A percentile compares a stretch with the other conserved stretches of the same genome.
Conservation (phyloP, 1,140 invertebrate genomes). For the Caenorhabditis remanei region DNA sequence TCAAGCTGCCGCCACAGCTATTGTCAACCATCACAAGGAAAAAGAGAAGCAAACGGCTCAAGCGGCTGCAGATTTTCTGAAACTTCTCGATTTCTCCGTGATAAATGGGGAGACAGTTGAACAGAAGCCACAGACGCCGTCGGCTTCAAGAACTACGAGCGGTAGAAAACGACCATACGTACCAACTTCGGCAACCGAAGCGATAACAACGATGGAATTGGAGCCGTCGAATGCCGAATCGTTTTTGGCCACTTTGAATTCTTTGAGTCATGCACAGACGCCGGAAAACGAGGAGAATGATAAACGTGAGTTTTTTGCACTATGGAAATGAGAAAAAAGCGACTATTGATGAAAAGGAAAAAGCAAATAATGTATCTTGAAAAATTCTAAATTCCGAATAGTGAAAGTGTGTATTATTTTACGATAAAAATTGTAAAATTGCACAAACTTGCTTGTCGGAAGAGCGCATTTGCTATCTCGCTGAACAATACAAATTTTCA, state of each 20-base stretch:
- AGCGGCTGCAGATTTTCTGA: slow-evolving; percentile 2
- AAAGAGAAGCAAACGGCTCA: slow-evolving; percentile 33
- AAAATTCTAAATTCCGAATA: too few relatives aligned
- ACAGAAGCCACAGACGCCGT: slow-evolving; percentile 32
- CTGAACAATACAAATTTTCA: too few relatives aligned
- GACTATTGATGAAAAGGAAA: neutral
- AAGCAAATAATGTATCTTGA: neutral
- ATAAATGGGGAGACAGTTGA: neutral
- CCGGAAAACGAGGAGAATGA: slow-evolving; percentile 48
- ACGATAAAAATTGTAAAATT: neutral
- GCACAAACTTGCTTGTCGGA: too few relatives aligned
- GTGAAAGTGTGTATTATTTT: too few relatives aligned
- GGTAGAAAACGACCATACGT: slow-evolving; percentile 41
- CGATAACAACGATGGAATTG: slow-evolving; percentile 38
- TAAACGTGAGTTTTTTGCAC: neutral
- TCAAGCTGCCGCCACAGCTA: slow-evolving; percentile 34
- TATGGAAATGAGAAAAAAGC: neutral
- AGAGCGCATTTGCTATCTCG: too few relatives aligned
- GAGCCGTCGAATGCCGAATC: neutral
- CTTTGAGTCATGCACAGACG: slow-evolving; percentile 31
- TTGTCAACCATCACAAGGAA: slow-evolving; percentile 48
- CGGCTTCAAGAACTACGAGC: slow-evolving; percentile 19
- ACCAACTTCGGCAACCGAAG: slow-evolving; percentile 6
- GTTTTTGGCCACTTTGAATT: slow-evolving; percentile 36
- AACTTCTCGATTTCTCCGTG: slow-evolving; percentile 6